Base-by-base conservation (phyloP, 1,140 invertebrate genomes). In the Heterodera carotae region DNA sequence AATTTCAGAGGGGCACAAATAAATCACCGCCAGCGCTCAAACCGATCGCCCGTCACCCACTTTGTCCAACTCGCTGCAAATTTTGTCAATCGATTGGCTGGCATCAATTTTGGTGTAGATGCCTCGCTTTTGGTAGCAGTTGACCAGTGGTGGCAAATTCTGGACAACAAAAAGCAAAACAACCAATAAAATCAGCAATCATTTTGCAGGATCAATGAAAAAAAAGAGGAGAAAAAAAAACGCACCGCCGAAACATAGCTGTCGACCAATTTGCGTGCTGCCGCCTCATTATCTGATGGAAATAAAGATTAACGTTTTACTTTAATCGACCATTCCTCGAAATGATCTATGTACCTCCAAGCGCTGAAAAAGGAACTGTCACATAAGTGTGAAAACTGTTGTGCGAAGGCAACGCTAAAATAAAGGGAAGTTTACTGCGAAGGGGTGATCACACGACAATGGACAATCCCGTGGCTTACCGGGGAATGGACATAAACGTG, bases 401-500 rank as follows among this genome's bases (percentile, higher is more conserved):
- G n/a, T n/a, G n/a, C n/a, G n/a, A n/a, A n/a, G n/a, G n/a, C n/a
- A n/a, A n/a, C n/a, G n/a, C n/a, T n/a, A n/a, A n/a, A n/a, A n/a
- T n/a, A n/a, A n/a, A n/a, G n/a, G n/a, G n/a, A n/a, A n/a, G n/a
- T n/a, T n/a, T n/a, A n/a, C n/a, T n/a, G n/a, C n/a, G n/a, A n/a
- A n/a, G n/a, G n/a, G n/a, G n/a, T n/a, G n/a, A n/a, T n/a, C n/a
- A 43, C 59, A 22, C 0, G 27, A n/a, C 6, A 84, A 73, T 15
- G 84, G 69, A 53, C 85, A 84, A 64, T 85, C 84, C 94, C 95
- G 77, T 96, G 91, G 12, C 96, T 96, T 90, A 94, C 96, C 0
- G 92, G 74, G 34, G 91, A 90, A 89, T 99, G 96, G 82, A 98
- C n/a, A 93, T 36, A 98, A 89, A 75, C 96, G 91, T 5, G 96